Base-by-base conservation (phyloP, 37 sponge, comb jelly and placozoan genomes). In the Ephydatia muelleri region DNA sequence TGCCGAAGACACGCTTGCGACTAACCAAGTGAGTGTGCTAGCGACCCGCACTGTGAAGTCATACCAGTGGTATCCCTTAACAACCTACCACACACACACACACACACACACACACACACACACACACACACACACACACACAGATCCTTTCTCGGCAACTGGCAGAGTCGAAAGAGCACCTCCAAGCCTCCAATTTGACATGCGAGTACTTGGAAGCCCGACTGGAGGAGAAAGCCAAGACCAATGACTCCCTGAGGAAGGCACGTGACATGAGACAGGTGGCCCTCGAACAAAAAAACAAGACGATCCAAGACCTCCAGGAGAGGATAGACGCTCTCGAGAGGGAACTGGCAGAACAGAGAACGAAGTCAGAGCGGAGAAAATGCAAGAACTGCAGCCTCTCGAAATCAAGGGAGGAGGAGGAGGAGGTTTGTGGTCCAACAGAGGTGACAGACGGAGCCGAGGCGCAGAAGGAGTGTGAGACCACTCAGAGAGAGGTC, bases 121-220 rank as follows among this genome's bases (percentile, higher is more conserved):
- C 8, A 43, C 47, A 43, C 47, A 43, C 47, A 43, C 47, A 43
- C 8, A 8, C 47, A 43, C 47, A 43, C 47, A 43, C 47, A 8
- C 47, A 43, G 8, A 8, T 4, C 47, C 8, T 43, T 43, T 8
- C 47, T 8, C 4, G 47, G 8, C 47, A 43, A 11, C 8, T 43
- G 8, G 47, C 47, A 43, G 47, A 8, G 47, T 43, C 4, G 47
- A 43, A 43, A 11, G 47, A 43, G 83, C n/a, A 27, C 21, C 73
- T 92, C 65, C 72, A 70, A 25, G 75, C 77, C 28, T 79, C 85
- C 65, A 80, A 75, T 73, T 65, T 72, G 35, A 67, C 80, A 9
- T 87, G 86, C n/a, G 94, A 87, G 31, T 85, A 90, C 32, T 71
- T 93, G 34, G 94, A 93, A 68, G 69, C 65, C 37, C 83, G 77